Evolutionary conservation across 2,113 vertebrate species (phyloP).

Genomic region (Globicephala melas): DNA sequence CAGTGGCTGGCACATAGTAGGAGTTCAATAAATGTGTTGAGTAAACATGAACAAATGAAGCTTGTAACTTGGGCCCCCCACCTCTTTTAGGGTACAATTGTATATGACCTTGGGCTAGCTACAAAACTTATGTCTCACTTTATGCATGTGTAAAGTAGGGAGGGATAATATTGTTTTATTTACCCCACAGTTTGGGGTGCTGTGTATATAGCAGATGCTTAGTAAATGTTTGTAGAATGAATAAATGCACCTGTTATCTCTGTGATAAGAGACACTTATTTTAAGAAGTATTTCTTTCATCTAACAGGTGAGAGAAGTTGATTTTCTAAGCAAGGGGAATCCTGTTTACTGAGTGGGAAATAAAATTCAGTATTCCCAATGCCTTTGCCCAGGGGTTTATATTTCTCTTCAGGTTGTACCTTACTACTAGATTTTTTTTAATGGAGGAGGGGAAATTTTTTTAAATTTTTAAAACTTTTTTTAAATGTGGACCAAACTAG

Average conservation of each 20-base stretch:
- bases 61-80: neutral
- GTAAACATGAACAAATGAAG: neutral
- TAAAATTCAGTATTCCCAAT: neutral
- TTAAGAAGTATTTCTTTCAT: constrained; percentile 19
- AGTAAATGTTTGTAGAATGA: neutral
- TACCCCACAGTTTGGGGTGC: neutral
- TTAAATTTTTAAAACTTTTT: neutral
- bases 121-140: neutral
- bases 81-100: neutral
- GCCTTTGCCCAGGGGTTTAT: neutral
- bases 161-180: neutral
- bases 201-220: neutral
- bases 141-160: neutral
- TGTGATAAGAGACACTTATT: neutral
- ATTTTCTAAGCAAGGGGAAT: neutral
- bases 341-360: neutral
- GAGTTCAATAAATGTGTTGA: neutral
- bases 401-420: neutral
- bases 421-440: neutral
- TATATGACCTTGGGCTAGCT: neutral
- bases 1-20: neutral
- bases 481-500: neutral
- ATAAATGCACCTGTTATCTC: neutral
- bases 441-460: neutral
- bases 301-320: neutral